Conservation (phyloP, 2,113 vertebrate species). For the Lota lota region DNA sequence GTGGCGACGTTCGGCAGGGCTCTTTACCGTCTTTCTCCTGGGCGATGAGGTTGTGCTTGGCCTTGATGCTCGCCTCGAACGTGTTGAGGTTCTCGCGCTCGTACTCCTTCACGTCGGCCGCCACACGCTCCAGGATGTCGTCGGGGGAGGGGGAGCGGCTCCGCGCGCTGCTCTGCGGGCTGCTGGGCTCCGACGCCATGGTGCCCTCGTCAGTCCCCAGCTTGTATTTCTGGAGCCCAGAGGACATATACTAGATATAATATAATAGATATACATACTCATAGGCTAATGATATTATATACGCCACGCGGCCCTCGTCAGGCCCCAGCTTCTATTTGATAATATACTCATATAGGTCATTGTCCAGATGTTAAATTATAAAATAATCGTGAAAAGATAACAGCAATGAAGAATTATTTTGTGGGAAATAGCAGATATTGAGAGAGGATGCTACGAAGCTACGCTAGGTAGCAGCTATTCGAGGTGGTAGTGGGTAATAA, state of each 20-base stretch:
- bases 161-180: conserved; percentile 91
- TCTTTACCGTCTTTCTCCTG: conserved; percentile 90
- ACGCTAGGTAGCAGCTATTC: too few relatives aligned
- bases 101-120: conserved; percentile 96
- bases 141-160: conserved; percentile 94
- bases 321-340: too few relatives aligned
- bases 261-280: too few relatives aligned
- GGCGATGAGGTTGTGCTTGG: conserved; percentile 95
- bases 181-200: conserved; percentile 91
- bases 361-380: too few relatives aligned
- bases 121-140: conserved; percentile 91
- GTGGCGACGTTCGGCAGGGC: fast-evolving
- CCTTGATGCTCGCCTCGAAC: conserved; percentile 93
- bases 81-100: conserved; percentile 95
- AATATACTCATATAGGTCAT: too few relatives aligned
- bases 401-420: too few relatives aligned
- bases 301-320: too few relatives aligned
- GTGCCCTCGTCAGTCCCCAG: conserved; percentile 88
- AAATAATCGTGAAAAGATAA: too few relatives aligned
- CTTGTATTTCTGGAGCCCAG: conserved; percentile 87
- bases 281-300: too few relatives aligned
- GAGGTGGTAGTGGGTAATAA: background rate
- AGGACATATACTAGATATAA: background rate
- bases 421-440: too few relatives aligned
- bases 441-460: too few relatives aligned